Percentiles rank a stretch among this genome's conserved stretches.
These are phyloP conservation scores for Villa cingulata DNA, from an alignment of 2,888 invertebrate species.

Conservation along the genomic window DNA sequence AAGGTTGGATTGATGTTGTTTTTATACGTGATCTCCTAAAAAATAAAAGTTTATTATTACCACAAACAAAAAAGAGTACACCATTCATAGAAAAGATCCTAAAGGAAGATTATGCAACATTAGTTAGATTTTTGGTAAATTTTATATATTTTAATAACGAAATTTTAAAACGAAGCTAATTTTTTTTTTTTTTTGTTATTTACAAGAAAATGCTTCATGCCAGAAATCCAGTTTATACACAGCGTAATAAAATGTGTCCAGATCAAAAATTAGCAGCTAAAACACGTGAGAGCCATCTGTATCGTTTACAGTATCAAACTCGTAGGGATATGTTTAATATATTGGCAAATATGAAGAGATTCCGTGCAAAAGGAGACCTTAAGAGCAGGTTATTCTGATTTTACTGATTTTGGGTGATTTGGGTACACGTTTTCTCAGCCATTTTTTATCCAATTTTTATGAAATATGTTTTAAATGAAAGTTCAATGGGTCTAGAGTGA, in stretches of 20 bases:
- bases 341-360: slow-evolving; percentile 19
- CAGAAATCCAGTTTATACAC: slow-evolving; percentile 26
- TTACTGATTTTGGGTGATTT: too few species aligned
- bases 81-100: slow-evolving; percentile 18
- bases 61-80: slow-evolving; percentile 21
- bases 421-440: too few species aligned
- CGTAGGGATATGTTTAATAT: slow-evolving; percentile 25
- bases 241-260: slow-evolving; percentile 20
- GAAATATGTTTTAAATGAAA: too few species aligned
- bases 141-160: too few species aligned
- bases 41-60: slow-evolving; percentile 21
- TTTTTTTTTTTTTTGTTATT: background rate
- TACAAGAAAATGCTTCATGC: slow-evolving; percentile 29
- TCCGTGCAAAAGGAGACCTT: slow-evolving; percentile 19
- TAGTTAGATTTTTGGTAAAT: slow-evolving; percentile 23
- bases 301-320: slow-evolving; percentile 26
- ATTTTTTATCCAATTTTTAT: too few species aligned
- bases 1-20: slow-evolving; percentile 26
- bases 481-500: too few species aligned
- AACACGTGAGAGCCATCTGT: slow-evolving; percentile 21
- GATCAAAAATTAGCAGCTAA: slow-evolving; percentile 18
- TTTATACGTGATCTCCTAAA: slow-evolving; percentile 22
- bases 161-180: too few species aligned
- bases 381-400: too few species aligned
- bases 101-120: slow-evolving; percentile 20